These are phyloP conservation scores for Rhinatrema bivittatum DNA, from an alignment of 2,797 vertebrate species.

Conservation along the genomic window DNA sequence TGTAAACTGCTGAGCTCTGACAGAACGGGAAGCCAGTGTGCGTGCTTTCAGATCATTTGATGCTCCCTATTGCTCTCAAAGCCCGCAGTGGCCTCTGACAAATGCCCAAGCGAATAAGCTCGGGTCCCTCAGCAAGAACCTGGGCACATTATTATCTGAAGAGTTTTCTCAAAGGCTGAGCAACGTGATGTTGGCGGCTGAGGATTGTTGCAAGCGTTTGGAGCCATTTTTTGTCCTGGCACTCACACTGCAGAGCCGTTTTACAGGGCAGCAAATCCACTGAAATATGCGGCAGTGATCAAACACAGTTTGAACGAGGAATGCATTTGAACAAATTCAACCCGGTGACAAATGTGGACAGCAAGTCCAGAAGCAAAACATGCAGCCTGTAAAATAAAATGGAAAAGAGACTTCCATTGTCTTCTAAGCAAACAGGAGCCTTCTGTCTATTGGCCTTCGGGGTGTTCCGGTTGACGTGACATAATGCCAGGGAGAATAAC, in stretches of 20 bases:
- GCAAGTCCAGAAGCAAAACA: too few species aligned
- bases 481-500: too few species aligned
- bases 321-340: too few species aligned
- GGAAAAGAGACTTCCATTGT: too few species aligned
- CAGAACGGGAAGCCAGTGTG: constrained; percentile 46
- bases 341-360: too few species aligned
- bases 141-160: constrained; percentile 14
- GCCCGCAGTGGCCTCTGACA: constrained; percentile 2
- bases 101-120: constrained; percentile 20
- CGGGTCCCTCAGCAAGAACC: constrained; percentile 10
- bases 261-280: accelerated
- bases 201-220: constrained; percentile 19
- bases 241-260: constrained; percentile 2
- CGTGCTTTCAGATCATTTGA: constrained; percentile 54
- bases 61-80: constrained; percentile 27
- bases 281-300: not conserved
- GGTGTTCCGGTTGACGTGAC: too few species aligned
- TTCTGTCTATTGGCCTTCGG: too few species aligned
- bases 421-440: too few species aligned
- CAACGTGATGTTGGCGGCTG: constrained; percentile 25
- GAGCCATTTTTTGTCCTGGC: constrained; percentile 6
- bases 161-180: constrained; percentile 14
- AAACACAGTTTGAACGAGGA: not conserved
- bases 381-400: too few species aligned
- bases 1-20: constrained; percentile 56